Conservation (phyloP, 2,113 vertebrate genomes). For the Podocnemis expansa region DNA sequence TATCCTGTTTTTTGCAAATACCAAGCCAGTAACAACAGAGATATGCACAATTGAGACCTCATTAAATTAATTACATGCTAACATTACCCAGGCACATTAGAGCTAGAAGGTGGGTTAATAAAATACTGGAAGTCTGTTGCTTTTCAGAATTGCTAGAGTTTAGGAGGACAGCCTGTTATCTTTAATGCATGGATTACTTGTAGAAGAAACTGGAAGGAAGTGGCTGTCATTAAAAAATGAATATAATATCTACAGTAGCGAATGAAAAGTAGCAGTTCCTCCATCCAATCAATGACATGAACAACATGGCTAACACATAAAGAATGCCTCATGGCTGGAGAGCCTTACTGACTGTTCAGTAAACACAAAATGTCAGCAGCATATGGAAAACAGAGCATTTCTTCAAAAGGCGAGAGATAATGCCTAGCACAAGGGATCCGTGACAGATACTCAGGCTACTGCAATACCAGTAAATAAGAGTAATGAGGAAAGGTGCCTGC, state of each 20-base stretch:
- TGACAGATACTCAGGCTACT: not conserved
- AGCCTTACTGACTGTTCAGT: not conserved
- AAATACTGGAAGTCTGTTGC: not conserved
- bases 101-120: not conserved
- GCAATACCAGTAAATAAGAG: not conserved
- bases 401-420: not conserved
- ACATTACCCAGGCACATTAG: not conserved
- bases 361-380: not conserved
- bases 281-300: not conserved
- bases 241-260: rapidly evolving
- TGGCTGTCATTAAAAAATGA: not conserved
- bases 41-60: not conserved
- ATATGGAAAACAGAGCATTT: not conserved
- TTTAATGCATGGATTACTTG: rapidly evolving
- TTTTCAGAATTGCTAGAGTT: rapidly evolving
- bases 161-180: rapidly evolving
- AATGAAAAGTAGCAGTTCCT: not conserved
- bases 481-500: not conserved
- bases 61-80: not conserved
- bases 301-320: not conserved
- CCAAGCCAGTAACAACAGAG: not conserved
- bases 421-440: no score
- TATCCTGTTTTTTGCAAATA: not conserved
- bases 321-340: not conserved
- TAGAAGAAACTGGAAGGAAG: not conserved